Conservation (phyloP, 1,140 invertebrate genomes). For the Brachionus koreanus region DNA sequence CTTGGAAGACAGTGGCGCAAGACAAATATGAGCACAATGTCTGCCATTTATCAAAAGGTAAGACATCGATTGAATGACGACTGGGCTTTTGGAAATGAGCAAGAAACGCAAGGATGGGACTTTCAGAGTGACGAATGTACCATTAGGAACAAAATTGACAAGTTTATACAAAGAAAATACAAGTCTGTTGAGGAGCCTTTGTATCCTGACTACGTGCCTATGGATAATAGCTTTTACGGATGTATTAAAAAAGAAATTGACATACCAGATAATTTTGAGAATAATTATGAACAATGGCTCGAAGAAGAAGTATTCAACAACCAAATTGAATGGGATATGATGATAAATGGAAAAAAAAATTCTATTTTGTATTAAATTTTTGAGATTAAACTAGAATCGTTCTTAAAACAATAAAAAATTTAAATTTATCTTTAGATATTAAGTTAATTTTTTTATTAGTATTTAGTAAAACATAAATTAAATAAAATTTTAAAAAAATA, state of each 20-base stretch:
- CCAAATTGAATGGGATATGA: not conserved
- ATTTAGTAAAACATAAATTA: too few species aligned
- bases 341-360: not conserved
- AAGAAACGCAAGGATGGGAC: constrained; percentile 43
- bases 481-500: too few species aligned
- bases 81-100: constrained; percentile 94
- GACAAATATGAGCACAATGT: constrained; percentile 99
- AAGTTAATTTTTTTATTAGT: too few species aligned
- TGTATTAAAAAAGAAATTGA: constrained; percentile 5
- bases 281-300: constrained; percentile 41
- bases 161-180: not conserved
- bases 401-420: too few species aligned
- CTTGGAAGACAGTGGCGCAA: constrained; percentile 97
- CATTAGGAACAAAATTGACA: constrained; percentile 26
- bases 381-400: not conserved
- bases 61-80: constrained; percentile 85
- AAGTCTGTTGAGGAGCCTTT: not conserved
- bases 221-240: not conserved
- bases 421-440: too few species aligned
- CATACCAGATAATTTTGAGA: constrained; percentile 8
- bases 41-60: constrained; percentile 95
- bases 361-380: not conserved
- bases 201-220: not conserved
- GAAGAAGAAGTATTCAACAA: constrained; percentile 33
- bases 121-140: constrained; percentile 43